Base-by-base conservation (phyloP, 1,140 invertebrate genomes). In the Heliothis subflexa region DNA sequence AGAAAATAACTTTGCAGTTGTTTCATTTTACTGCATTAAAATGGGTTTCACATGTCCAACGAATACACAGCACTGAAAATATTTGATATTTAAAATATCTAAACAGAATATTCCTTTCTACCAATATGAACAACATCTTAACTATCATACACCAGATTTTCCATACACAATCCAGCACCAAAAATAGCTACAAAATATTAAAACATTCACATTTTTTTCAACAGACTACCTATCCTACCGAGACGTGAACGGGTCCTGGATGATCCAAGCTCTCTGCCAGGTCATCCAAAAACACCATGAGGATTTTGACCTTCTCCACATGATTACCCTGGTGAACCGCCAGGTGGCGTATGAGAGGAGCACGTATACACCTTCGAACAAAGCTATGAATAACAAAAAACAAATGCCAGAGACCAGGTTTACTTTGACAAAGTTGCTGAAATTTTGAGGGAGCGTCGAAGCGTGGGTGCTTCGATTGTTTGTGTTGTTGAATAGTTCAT, bases 401-500 rank as follows among this genome's bases (percentile, higher is more conserved):
- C 91, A 93, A 71, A 93, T 89, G 84, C 88, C 90, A 0, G 91
- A 91, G 81, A 88, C 88, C 7, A 80, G 85, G 21, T 90, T 81
- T 50, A 85, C 91, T 0, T 79, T 93, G 55, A 91, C 91, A 9
- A 93, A 90, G 70, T 68, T 91, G 9, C 79, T 91, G 33, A 92
- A 83, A 62, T 89, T 91, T 75, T 57, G 21, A 68, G 18, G 21
- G 9, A 33, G 16, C 10, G 21, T 13, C 28, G n/a, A 68, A 68
- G 28, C 14, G 11, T 11, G 0, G 49, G 47, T 52, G 18, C 25
- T 50, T 50, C 33, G 14, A 18, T 25, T 52, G 28, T 68, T 9
- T 18, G 3, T 49, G 12, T 52, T 68, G 13, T 68, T 40, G 9
- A 40, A 7, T 68, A 50, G 9, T 16, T 21, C 2, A 3, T 59